Evolutionary conservation across 2,888 invertebrate species (phyloP), one percentile per base, ranked within the genome.

Genomic region (Tortrix viridana): DNA sequence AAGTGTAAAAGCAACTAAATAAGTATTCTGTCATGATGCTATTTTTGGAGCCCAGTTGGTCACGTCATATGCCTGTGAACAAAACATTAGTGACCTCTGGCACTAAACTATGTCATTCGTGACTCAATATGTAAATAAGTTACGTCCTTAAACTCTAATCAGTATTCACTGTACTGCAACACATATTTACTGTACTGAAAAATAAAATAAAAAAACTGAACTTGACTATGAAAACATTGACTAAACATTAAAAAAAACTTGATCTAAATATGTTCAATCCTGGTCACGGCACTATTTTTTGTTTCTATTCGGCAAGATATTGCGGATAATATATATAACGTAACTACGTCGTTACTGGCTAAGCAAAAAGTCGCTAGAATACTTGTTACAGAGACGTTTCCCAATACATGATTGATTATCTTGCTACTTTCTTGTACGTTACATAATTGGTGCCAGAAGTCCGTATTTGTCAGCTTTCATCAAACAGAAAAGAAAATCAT

Each of bases 51-150:
- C 50, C 19, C 52, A 63, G 37, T 49, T 18, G 43, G 43, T 43
- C 48, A 19, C 26, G 54, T 55, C 54, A 55, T 22, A 6, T 43
- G 6, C 53, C 38, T 41, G 16, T 26, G 12, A 9, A 53, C 53
- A 41, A 16, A 53, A 62, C 62, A 53, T 53, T 44, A 22, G 23
- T 53, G 57, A 63, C 57, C 57, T 62, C 54, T 53, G 57, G 61
- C 50, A 59, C 43, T 57, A 49, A 53, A 41, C 53, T 63, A 32
- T 63, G 57, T 63, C 63, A 63, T 53, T 26, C 38, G 18, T 58
- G 57, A 63, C 47, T 58, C 63, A 63, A 7, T 22, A 52, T 50
- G 55, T 47, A 52, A 52, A 57, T 52, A 23, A 22, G 14, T 22
- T 49, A 41, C 49, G 16, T n/a, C 26, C 5, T 55, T 23, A 20